Base-by-base conservation (phyloP, 2,113 vertebrate species). In the Mastomys natalensis region DNA sequence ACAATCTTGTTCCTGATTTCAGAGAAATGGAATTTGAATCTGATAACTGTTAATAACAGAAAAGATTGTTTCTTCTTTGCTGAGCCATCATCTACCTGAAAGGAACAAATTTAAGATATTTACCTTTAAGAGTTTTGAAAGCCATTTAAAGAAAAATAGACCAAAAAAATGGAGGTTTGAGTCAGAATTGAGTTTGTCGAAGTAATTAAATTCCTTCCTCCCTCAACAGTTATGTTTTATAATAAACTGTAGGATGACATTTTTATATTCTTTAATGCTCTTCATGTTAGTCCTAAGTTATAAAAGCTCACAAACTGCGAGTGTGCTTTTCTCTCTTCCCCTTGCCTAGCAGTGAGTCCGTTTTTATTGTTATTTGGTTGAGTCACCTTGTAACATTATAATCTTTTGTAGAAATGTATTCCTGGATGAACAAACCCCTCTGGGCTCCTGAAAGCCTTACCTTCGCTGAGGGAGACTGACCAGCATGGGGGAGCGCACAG, bases 391-490 rank as follows among this genome's bases (percentile, higher is more conserved):
- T 60, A 91, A 53, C 2, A 37, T 6, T 45, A 48, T 13, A 37
- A n/a, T 11, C 22, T 72, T 89, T 72, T 93, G 60, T 51, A 87
- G 91, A 53, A 48, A 89, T 64, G 16, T 29, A 11, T 37, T 55
- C 55, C n/a, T 93, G 26, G 21, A 13, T 84, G 77, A 97, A 62
- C 9, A 53, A 58, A 60, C 73, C 90, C 51, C 88, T 45, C 76
- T 72, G 90, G 82, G 82, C 81, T 34, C 82, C 66, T 73, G 55
- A 76, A 90, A 91, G 95, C 70, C 53, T 95, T 68, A 88, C 68
- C 91, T 89, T 78, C 60, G n/a, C 81, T 85, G 93, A 96, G 84
- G 86, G 64, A 90, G 89, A 45, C 86, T 95, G 93, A 10, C 97
- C 80, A 96, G 97, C 97, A 95, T 7, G 8, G 43, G 16, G 78